Percentiles rank a stretch among this genome's conserved stretches.
Evolutionary conservation across 2,113 vertebrate species (phyloP).

Genomic region (Poeciliopsis prolifica): DNA sequence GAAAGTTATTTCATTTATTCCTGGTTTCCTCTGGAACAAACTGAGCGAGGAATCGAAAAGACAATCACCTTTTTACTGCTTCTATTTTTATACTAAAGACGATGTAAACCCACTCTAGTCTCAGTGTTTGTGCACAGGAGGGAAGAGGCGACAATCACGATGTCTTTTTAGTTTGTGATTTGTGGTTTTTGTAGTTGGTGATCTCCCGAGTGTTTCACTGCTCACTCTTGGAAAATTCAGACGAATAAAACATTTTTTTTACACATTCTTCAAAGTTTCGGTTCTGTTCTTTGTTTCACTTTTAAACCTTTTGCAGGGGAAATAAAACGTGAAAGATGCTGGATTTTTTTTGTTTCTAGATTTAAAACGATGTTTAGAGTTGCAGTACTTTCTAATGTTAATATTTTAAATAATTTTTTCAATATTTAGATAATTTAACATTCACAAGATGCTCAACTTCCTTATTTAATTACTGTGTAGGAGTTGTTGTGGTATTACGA

Average conservation of each 20-base stretch:
- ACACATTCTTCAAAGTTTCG: neutral
- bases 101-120: neutral
- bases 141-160: constrained; percentile 57
- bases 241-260: constrained; percentile 44
- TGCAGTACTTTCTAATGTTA: neutral
- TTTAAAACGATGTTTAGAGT: too few species aligned
- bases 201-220: constrained; percentile 32
- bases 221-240: constrained; percentile 36
- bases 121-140: constrained; percentile 33
- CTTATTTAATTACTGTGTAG: too few species aligned
- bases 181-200: constrained; percentile 18
- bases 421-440: neutral
- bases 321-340: neutral
- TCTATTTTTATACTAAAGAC: constrained; percentile 38
- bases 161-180: constrained; percentile 30
- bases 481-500: too few species aligned
- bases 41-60: constrained; percentile 9
- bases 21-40: neutral
- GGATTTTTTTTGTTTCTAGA: neutral
- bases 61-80: constrained; percentile 45
- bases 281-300: neutral
- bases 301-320: neutral
- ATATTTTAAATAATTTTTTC: neutral
- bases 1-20: neutral
- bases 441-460: too few species aligned